phyloP scores from a whole-genome alignment of 2,888 invertebrate species.

The Hyles lineata region DNA sequence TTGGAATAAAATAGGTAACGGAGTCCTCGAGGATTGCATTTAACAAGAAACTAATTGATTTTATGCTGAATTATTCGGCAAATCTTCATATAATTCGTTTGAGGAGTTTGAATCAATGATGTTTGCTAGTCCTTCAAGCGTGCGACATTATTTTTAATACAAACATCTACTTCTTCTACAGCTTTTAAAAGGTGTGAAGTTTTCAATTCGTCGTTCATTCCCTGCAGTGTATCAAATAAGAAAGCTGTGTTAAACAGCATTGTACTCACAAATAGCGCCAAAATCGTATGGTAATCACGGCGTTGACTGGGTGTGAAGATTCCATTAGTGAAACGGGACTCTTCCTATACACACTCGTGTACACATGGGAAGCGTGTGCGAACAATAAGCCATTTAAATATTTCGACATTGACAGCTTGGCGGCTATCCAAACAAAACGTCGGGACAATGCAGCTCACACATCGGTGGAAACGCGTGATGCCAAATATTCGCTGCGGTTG shows the following conservation, averaged over 20 bases:
- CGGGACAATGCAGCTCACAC: slow-evolving; percentile 34
- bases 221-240: neutral
- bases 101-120: too few species aligned
- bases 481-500: slow-evolving; percentile 21
- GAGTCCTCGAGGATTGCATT: neutral
- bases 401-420: slow-evolving; percentile 28
- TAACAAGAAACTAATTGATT: too few species aligned
- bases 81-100: too few species aligned
- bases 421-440: slow-evolving; percentile 21
- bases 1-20: neutral
- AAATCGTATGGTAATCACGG: neutral
- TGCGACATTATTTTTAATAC: too few species aligned
- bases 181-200: too few species aligned
- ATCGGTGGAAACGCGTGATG: slow-evolving; percentile 20
- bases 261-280: neutral
- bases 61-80: too few species aligned
- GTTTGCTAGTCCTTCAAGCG: too few species aligned
- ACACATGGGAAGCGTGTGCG: slow-evolving; percentile 12
- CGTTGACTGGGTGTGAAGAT: neutral
- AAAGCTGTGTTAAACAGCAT: neutral
- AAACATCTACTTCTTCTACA: too few species aligned
- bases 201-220: too few species aligned
- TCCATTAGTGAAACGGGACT: neutral
- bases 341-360: neutral
- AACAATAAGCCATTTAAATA: slow-evolving; percentile 27